Percentiles rank a stretch among this genome's conserved stretches.
These are phyloP conservation scores for Cossypha caffra DNA, from an alignment of 2,797 vertebrate species.

Conservation along the genomic window DNA sequence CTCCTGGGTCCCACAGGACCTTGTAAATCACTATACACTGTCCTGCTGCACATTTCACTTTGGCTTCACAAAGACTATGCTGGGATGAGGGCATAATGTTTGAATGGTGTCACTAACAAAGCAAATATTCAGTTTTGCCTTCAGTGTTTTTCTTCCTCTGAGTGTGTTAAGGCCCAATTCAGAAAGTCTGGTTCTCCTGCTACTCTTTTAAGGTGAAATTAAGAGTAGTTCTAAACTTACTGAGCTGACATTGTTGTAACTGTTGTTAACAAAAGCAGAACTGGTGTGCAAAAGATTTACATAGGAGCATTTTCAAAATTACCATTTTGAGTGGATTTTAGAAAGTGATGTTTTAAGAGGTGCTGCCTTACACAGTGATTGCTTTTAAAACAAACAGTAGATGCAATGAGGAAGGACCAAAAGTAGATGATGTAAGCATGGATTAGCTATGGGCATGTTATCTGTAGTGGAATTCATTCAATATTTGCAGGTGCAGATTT, in stretches of 20 bases:
- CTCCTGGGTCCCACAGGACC: not conserved
- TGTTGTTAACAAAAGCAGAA: not conserved
- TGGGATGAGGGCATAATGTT: not conserved
- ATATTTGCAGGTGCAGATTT: not conserved
- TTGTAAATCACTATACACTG: not conserved
- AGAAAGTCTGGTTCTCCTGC: not conserved
- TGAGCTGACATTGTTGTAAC: not conserved
- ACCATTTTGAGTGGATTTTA: not conserved
- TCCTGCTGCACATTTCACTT: not conserved
- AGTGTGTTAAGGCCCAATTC: not conserved
- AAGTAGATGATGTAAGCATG: not conserved
- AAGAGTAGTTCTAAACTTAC: not conserved
- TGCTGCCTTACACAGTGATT: not conserved
- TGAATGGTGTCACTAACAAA: not conserved
- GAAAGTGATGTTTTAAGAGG: not conserved
- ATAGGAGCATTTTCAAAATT: not conserved
- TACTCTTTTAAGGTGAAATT: not conserved
- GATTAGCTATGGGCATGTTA: not conserved
- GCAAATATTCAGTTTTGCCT: not conserved
- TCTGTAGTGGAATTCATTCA: not conserved
- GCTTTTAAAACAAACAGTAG: not conserved
- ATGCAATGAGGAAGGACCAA: not conserved
- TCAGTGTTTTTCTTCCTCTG: not conserved
- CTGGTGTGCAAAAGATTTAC: not conserved
- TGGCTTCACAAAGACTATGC: not conserved